Conservation (phyloP, 2,888 invertebrate species). For the Orthosia gothica region DNA sequence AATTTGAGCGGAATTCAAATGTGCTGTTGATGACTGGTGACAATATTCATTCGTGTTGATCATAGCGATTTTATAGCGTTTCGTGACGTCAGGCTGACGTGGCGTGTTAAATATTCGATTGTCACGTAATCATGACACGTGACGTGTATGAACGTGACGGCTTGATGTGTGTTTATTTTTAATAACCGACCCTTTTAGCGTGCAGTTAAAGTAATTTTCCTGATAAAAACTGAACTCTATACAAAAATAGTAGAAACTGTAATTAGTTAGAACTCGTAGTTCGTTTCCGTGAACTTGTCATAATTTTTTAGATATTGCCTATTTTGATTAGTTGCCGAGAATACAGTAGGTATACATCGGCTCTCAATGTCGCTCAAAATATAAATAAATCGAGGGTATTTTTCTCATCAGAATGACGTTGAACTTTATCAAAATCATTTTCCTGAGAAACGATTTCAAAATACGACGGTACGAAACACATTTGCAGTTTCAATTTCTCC, state of each 20-base stretch:
- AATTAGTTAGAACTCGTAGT: too few species aligned
- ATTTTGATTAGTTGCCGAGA: not conserved
- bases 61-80: conserved; percentile 23
- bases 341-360: not conserved
- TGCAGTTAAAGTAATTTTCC: not conserved
- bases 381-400: too few species aligned
- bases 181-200: not conserved
- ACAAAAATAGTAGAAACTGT: not conserved
- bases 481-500: not conserved
- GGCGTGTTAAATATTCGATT: conserved; percentile 45
- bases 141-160: not conserved
- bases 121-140: conserved; percentile 26
- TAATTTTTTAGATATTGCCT: too few species aligned
- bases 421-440: not conserved
- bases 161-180: conserved; percentile 25
- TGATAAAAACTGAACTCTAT: not conserved
- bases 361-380: not conserved
- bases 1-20: conserved; percentile 39
- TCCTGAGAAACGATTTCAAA: not conserved
- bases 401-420: not conserved
- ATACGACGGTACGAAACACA: not conserved
- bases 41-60: conserved; percentile 36
- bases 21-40: conserved; percentile 38
- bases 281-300: not conserved
- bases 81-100: conserved; percentile 15